Evolutionary conservation across 2,113 vertebrate species (phyloP).

Genomic region (Hippocampus guttulatus): DNA sequence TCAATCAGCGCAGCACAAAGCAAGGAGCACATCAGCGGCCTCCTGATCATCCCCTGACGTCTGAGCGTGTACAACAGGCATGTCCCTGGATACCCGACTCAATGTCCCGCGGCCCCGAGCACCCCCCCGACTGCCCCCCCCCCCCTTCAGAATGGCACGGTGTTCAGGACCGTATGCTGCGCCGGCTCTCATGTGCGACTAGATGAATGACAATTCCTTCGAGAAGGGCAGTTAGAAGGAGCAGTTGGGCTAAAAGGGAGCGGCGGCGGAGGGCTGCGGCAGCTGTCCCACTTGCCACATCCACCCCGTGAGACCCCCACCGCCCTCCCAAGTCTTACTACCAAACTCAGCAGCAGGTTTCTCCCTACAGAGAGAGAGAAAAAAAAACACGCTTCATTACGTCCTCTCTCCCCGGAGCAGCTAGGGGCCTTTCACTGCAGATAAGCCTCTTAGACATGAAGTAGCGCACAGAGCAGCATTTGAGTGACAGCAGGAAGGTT

Average conservation of each 20-base stretch:
- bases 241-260: constrained; percentile 11
- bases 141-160: constrained; percentile 23
- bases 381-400: constrained; percentile 99
- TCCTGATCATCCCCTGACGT: constrained; percentile 61
- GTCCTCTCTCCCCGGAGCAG: constrained; percentile 97
- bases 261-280: constrained; percentile 56
- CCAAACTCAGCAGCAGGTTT: constrained; percentile 88
- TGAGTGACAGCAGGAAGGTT: constrained; percentile 99
- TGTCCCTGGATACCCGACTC: constrained; percentile 58
- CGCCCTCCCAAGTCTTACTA: constrained; percentile 67
- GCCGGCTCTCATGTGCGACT: constrained; percentile 88
- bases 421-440: constrained; percentile 99
- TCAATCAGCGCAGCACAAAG: constrained; percentile 73
- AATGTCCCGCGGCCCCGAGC: constrained; percentile 49
- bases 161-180: constrained; percentile 37
- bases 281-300: constrained; percentile 85
- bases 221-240: constrained; percentile 63
- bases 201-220: constrained; percentile 94
- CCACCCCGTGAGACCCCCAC: constrained; percentile 54
- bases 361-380: constrained; percentile 89
- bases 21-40: constrained; percentile 65
- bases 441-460: constrained; percentile 99
- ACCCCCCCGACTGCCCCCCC: background rate
- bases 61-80: constrained; percentile 68
- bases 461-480: constrained; percentile 97